These are phyloP conservation scores for Mungos mungo DNA, from an alignment of 2,113 vertebrate species.

Conservation along the genomic window DNA sequence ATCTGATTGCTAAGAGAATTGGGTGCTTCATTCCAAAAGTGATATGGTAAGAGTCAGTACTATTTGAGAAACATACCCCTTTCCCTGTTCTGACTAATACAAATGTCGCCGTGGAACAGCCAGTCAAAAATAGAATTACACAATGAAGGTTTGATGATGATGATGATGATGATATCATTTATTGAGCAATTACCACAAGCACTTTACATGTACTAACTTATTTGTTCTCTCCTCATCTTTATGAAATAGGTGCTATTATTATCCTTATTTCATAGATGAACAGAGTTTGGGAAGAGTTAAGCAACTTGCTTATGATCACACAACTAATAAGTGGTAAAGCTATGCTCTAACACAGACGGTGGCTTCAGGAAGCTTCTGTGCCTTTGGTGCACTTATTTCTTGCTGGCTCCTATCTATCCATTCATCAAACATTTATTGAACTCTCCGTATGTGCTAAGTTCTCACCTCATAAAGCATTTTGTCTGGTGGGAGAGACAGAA, in stretches of 20 bases:
- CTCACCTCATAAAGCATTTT: neutral
- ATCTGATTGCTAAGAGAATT: neutral
- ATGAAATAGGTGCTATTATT: conserved; percentile 20
- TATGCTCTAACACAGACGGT: neutral
- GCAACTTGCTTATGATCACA: neutral
- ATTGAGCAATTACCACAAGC: conserved; percentile 42
- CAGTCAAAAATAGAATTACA: conserved; percentile 22
- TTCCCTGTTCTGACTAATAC: neutral
- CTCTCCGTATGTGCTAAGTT: neutral
- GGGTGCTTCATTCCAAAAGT: neutral
- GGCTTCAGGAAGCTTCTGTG: neutral
- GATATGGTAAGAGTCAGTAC: neutral
- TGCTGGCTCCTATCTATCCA: neutral
- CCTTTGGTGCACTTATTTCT: neutral
- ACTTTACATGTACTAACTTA: conserved; percentile 9
- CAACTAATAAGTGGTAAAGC: neutral
- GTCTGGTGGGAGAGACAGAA: neutral
- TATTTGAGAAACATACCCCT: neutral
- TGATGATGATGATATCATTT: neutral
- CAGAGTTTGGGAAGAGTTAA: neutral
- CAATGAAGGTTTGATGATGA: neutral
- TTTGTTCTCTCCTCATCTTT: neutral
- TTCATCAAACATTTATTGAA: neutral
- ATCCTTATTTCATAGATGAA: conserved; percentile 28
- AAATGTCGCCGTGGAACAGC: neutral